A percentile compares a stretch with the other conserved stretches of the same genome.
Evolutionary conservation across 2,888 invertebrate species (phyloP).

Genomic region (Eustalomyia histrio): DNA sequence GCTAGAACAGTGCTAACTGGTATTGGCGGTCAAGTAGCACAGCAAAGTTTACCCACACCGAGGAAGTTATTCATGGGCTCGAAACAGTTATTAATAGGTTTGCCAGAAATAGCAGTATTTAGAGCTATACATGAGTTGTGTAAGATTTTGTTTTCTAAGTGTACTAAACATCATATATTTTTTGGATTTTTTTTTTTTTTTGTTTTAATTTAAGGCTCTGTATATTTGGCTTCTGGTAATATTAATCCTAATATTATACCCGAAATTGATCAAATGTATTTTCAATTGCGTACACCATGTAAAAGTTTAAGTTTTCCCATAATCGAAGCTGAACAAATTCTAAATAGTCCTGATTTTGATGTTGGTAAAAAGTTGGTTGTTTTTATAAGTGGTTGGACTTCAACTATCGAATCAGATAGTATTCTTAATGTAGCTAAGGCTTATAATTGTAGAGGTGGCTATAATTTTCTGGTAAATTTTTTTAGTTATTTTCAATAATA

Average conservation of each 20-base stretch:
- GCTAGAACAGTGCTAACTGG: conserved; percentile 13
- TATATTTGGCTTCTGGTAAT: conserved; percentile 62
- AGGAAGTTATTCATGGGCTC: conserved; percentile 13
- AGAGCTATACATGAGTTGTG: conserved; percentile 39
- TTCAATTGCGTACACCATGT: conserved; percentile 68
- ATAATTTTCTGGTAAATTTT: conserved; percentile 71
- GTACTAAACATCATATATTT: not conserved
- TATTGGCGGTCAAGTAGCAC: conserved; percentile 11
- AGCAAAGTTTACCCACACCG: not conserved
- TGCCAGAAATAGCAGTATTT: conserved; percentile 35
- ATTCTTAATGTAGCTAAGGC: conserved; percentile 70
- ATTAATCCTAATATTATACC: conserved; percentile 67
- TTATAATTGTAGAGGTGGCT: conserved; percentile 73
- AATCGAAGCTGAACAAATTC: conserved; percentile 61
- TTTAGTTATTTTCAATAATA: not conserved
- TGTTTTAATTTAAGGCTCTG: conserved; percentile 66
- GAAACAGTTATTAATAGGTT: conserved; percentile 27
- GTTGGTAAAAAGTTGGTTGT: conserved; percentile 69
- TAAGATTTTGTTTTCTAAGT: conserved; percentile 14
- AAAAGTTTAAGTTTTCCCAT: conserved; percentile 68
- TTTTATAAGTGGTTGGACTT: conserved; percentile 74
- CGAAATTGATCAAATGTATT: conserved; percentile 69
- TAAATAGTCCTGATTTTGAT: conserved; percentile 69
- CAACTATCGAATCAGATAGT: conserved; percentile 68
- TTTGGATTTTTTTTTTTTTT: too few relatives aligned